Evolutionary conservation across 2,797 vertebrate species (phyloP), one percentile per base, ranked within the genome.

Genomic region (Takifugu ocellatus): DNA sequence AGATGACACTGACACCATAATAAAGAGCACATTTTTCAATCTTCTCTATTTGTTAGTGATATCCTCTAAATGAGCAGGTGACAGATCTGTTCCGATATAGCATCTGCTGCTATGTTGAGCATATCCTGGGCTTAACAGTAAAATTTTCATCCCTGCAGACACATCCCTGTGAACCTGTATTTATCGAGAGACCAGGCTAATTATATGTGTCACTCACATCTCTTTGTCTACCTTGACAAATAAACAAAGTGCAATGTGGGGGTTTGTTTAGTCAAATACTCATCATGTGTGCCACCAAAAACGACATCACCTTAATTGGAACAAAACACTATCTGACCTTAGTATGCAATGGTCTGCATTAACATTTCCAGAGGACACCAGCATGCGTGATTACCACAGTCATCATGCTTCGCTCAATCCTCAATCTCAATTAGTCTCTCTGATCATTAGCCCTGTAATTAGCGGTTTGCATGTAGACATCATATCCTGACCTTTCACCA

Each of bases 401-500:
- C 56, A 26, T 27, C 26, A 53, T 51, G 54, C 11, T 27, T 33
- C n/a, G 63, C 45, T 47, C 6, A 44, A 27, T 3, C 25, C 49
- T 16, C 25, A 74, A 47, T 49, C 54, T 31, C 45, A 60, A 11
- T 51, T 27, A 53, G 25, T 43, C 59, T 69, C 54, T 69, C 51
- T 50, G 66, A 46, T 42, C 49, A 59, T 79, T 68, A 60, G 43
- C 46, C 27, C 16, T 66, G 63, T 82, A 84, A 85, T 86, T 79
- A 71, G 68, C 68, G 36, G 29, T 43, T 42, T 62, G 71, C 45
- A 42, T 17, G 51, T 59, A 1, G 45, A 51, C 16, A 49, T 43
- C 63, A 57, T 70, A 54, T 21, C 4, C 53, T 87, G 83, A 88
- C 83, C 87, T 90, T 90, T 84, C 62, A 54, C 45, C 61, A 57